Evolutionary conservation across 2,888 invertebrate genomes (phyloP), one percentile per base, ranked within the genome.

Genomic region (Drosophila mulleri): DNA sequence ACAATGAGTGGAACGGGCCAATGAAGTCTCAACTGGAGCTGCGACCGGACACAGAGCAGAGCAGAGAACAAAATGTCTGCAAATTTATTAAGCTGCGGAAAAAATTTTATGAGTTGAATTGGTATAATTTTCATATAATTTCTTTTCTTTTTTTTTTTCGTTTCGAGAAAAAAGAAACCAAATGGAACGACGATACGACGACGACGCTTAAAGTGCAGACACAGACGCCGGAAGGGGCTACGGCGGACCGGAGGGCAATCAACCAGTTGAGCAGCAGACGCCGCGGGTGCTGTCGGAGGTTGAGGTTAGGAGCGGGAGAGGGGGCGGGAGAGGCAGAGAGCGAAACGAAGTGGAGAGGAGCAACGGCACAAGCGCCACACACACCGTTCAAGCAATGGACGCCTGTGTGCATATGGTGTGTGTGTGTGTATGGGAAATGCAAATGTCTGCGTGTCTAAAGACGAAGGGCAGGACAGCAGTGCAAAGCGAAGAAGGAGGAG

Each of bases 71-170:
- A 88, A 88, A 90, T 88, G 88, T 90, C 88, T 84, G 90, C 81
- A 73, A 88, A 90, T 88, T 88, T 90, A 90, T 90, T 88, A 82
- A 82, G 87, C 87, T 89, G 50, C 50, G 20, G 87, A 80, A 91
- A 88, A 88, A 89, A 85, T 84, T 91, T 91, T 91, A 91, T 91
- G 91, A 91, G 88, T 90, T 80, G 88, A 90, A 89, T 87, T 86
- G 87, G 91, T 87, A 91, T 91, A 91, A 91, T 91, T 91, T 91
- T 91, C 90, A 91, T 89, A 90, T 90, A 91, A 90, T 87, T 89
- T 90, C 88, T 83, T 48, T 32, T 3, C 3, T 48, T 47, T 26
- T 47, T 7, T 16, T 16, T 41, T 7, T 8, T 41, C n/a, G 1
- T 26, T 48, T 47, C 9, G 5, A 26, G 12, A 50, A 67, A 75